These are phyloP conservation scores for Dolichallabes microphthalmus DNA, from an alignment of 2,113 vertebrate species.

Conservation along the genomic window DNA sequence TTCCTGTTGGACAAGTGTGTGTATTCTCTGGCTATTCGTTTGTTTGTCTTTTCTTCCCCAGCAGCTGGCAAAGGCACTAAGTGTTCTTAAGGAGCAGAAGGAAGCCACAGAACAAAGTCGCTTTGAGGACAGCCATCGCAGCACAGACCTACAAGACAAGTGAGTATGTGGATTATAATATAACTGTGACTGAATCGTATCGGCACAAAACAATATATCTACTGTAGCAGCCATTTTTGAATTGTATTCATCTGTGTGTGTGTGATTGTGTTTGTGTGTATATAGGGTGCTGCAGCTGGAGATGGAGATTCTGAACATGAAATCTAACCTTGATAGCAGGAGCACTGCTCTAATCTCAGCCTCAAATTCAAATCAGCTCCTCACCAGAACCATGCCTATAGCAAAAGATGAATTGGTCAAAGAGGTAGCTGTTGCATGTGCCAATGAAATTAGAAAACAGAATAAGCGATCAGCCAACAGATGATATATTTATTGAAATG, in stretches of 20 bases:
- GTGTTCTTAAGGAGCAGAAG: slow-evolving; percentile 61
- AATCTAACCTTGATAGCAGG: slow-evolving; percentile 54
- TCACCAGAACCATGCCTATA: slow-evolving; percentile 39
- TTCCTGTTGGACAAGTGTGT: not conserved
- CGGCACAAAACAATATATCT: not conserved
- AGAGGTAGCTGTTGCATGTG: slow-evolving; percentile 44
- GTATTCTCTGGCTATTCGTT: not conserved
- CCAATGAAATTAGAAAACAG: not conserved
- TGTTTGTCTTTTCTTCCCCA: slow-evolving; percentile 32
- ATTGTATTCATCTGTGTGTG: not conserved
- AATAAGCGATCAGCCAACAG: not conserved
- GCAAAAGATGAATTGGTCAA: slow-evolving; percentile 56
- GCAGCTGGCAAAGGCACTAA: slow-evolving; percentile 63
- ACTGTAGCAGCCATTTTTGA: not conserved
- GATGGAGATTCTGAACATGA: slow-evolving; percentile 68
- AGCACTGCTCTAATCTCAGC: slow-evolving; percentile 19
- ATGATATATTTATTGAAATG: not conserved
- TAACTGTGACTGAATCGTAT: not conserved
- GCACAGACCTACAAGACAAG: slow-evolving; percentile 68
- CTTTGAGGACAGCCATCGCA: slow-evolving; percentile 59
- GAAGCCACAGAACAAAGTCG: slow-evolving; percentile 53
- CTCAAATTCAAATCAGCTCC: not conserved
- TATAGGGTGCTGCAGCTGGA: slow-evolving; percentile 71
- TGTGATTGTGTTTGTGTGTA: slow-evolving; percentile 29
- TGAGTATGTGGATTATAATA: slow-evolving; percentile 52